These are phyloP conservation scores for Apostichopus parvimensis DNA, from an alignment of 35 echinoderm and acorn worm genomes.

Conservation along the genomic window DNA sequence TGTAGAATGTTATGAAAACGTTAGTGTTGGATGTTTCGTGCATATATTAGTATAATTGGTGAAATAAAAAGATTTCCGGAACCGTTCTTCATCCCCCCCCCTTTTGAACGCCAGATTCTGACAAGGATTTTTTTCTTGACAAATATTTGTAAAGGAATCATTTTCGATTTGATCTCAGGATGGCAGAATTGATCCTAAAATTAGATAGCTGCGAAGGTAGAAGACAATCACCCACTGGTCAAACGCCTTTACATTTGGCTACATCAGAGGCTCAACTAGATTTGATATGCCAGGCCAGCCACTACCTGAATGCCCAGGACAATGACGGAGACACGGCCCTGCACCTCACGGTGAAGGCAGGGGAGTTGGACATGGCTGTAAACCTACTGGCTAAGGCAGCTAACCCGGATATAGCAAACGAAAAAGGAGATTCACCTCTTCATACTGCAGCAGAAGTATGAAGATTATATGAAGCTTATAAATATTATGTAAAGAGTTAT, in stretches of 20 bases:
- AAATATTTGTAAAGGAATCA: too few species aligned
- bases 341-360: not conserved
- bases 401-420: not conserved
- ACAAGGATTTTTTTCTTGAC: too few species aligned
- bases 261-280: not conserved
- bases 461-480: too few species aligned
- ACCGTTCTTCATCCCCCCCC: too few species aligned
- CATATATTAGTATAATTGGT: too few species aligned
- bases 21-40: too few species aligned
- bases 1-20: too few species aligned
- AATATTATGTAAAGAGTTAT: too few species aligned
- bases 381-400: not conserved
- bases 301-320: not conserved
- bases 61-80: too few species aligned
- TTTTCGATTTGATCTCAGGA: not conserved
- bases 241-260: not conserved
- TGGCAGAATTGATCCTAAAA: not conserved
- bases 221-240: not conserved
- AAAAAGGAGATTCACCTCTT: not conserved
- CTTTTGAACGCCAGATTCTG: too few species aligned
- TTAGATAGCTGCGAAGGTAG: not conserved
- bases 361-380: not conserved
- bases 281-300: not conserved
- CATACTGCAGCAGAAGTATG: not conserved
- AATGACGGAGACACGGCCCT: not conserved